Conservation (phyloP, 2,888 invertebrate species). For the Platerodrilus igneus region DNA sequence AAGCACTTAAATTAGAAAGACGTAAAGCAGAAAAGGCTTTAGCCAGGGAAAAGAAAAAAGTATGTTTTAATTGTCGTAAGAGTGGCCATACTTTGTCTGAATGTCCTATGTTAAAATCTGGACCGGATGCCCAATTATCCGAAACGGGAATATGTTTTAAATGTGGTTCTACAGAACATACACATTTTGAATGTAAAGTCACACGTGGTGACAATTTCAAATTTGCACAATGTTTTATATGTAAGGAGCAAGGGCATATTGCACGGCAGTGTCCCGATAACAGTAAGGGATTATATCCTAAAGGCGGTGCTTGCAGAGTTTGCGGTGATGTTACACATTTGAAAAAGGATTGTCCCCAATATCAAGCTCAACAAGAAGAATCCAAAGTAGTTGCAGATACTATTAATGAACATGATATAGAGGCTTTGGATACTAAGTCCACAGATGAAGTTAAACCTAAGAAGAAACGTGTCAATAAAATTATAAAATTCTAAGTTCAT, state of each 20-base stretch:
- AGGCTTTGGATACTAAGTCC: constrained; percentile 37
- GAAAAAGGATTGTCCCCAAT: constrained; percentile 71
- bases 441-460: too few species aligned
- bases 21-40: constrained; percentile 69
- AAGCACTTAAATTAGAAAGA: constrained; percentile 64
- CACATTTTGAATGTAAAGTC: constrained; percentile 68
- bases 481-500: too few species aligned
- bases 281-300: constrained; percentile 79
- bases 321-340: constrained; percentile 85
- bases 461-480: too few species aligned
- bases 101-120: constrained; percentile 66
- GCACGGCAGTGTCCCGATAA: constrained; percentile 86
- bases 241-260: constrained; percentile 82
- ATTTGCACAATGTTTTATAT: constrained; percentile 86
- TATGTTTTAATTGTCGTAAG: constrained; percentile 75
- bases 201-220: constrained; percentile 63
- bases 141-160: constrained; percentile 77
- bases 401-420: constrained; percentile 38
- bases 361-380: constrained; percentile 38
- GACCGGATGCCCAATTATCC: constrained; percentile 47
- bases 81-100: constrained; percentile 77
- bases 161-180: constrained; percentile 86
- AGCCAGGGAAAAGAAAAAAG: constrained; percentile 61
- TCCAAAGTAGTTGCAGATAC: constrained; percentile 33
- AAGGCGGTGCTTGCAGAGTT: constrained; percentile 74